Percentiles rank a stretch among this genome's conserved stretches.
phyloP scores from a whole-genome alignment of 2,113 vertebrate species.

The Isurus oxyrinchus region DNA sequence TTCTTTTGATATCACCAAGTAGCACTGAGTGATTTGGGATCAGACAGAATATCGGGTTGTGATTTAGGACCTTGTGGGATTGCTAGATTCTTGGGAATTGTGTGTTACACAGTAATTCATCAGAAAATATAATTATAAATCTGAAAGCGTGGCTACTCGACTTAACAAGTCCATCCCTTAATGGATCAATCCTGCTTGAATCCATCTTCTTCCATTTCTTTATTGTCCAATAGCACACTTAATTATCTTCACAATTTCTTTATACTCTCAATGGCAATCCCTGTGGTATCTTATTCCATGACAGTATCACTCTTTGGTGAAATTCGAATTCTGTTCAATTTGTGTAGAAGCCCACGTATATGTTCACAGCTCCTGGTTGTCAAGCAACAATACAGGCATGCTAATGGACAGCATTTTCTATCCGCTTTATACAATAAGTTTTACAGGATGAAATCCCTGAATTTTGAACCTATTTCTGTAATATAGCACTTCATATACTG shows the following conservation, averaged over 20 bases:
- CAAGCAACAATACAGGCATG: not conserved
- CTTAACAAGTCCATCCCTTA: not conserved
- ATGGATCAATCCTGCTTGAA: not conserved
- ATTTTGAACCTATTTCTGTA: slow-evolving; percentile 31
- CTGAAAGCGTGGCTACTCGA: not conserved
- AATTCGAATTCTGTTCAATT: not conserved
- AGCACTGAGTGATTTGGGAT: not conserved
- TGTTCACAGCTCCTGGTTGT: not conserved
- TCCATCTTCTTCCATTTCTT: not conserved
- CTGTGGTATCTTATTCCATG: not conserved
- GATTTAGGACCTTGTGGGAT: not conserved
- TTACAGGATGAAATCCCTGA: not conserved
- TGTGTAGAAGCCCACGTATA: not conserved
- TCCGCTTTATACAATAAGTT: not conserved
- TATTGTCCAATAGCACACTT: not conserved
- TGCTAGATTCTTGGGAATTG: not conserved
- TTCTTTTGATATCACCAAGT: not conserved
- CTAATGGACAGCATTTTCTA: not conserved
- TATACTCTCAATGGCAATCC: not conserved
- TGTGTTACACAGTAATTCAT: not conserved
- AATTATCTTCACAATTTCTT: not conserved
- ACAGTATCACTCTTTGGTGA: not conserved
- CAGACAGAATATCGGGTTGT: not conserved
- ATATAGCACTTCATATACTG: slow-evolving; percentile 7
- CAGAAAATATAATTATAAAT: not conserved